A percentile compares a stretch with the other conserved stretches of the same genome.
phyloP scores from a whole-genome alignment of 2,888 invertebrate genomes.

The Agrotis segetum region DNA sequence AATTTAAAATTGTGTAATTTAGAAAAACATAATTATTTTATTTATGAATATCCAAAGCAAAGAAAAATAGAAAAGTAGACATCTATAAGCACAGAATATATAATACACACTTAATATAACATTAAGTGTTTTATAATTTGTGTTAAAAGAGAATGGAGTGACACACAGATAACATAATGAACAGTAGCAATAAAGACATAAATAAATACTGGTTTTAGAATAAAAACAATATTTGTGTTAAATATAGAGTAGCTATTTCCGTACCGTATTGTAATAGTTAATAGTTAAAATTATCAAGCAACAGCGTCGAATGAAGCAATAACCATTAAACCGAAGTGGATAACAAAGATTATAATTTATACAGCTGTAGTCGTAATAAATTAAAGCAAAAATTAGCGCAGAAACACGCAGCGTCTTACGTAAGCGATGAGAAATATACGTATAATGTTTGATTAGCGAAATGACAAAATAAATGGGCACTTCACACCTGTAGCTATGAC shows the following conservation, averaged over 20 bases:
- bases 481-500: constrained; percentile 69
- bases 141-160: not conserved
- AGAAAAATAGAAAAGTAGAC: no score
- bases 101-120: not conserved
- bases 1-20: no score
- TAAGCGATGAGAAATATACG: constrained; percentile 29
- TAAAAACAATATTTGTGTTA: constrained; percentile 13
- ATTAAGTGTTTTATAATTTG: constrained; percentile 8
- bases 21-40: no score
- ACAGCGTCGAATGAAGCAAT: constrained; percentile 43
- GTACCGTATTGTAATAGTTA: constrained; percentile 5
- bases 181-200: not conserved
- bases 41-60: not conserved
- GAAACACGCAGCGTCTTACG: constrained; percentile 19
- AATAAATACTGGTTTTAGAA: not conserved
- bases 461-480: constrained; percentile 55
- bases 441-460: constrained; percentile 61
- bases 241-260: constrained; percentile 3
- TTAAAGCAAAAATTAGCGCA: constrained; percentile 32
- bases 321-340: constrained; percentile 26
- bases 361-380: constrained; percentile 27
- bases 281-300: constrained; percentile 12
- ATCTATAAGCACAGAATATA: not conserved
- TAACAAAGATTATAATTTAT: constrained; percentile 32
- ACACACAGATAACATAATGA: constrained; percentile 1